phyloP scores from a whole-genome alignment of 2,113 vertebrate species.

The Corythaeola cristata region DNA sequence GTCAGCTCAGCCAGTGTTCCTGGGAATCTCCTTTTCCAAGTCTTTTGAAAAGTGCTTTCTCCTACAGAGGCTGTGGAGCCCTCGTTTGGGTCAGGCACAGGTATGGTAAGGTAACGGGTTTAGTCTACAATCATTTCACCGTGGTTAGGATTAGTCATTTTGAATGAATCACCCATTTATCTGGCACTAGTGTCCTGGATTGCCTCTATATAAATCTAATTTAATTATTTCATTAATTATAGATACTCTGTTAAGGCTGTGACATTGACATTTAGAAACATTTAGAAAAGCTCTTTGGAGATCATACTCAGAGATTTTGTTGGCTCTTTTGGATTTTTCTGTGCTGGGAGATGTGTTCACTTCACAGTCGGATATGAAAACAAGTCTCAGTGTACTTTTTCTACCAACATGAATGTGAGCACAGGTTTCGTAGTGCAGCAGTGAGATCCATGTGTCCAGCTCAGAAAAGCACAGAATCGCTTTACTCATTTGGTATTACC shows the following conservation, averaged over 20 bases:
- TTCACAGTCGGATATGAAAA: accelerated
- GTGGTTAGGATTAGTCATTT: not conserved
- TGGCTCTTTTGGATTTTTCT: not conserved
- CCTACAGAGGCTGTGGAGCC: accelerated
- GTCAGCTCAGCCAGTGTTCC: no score
- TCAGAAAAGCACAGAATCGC: not conserved
- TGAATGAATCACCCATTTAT: not conserved
- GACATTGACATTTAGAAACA: not conserved
- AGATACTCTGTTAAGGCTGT: not conserved
- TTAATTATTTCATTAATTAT: not conserved
- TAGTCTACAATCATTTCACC: not conserved
- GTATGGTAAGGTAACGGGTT: not conserved
- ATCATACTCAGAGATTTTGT: not conserved
- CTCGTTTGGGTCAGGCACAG: not conserved
- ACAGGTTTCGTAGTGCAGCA: not conserved
- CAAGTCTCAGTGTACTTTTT: not conserved
- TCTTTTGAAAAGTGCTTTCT: not conserved
- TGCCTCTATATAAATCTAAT: not conserved
- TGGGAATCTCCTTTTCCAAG: not conserved
- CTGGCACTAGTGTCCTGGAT: not conserved
- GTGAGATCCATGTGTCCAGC: not conserved
- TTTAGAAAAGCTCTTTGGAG: not conserved
- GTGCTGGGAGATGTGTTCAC: not conserved
- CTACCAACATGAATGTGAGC: not conserved
- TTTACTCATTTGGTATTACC: not conserved